Base-by-base conservation (phyloP, 2,888 invertebrate genomes). In the Agapostemon virescens region DNA sequence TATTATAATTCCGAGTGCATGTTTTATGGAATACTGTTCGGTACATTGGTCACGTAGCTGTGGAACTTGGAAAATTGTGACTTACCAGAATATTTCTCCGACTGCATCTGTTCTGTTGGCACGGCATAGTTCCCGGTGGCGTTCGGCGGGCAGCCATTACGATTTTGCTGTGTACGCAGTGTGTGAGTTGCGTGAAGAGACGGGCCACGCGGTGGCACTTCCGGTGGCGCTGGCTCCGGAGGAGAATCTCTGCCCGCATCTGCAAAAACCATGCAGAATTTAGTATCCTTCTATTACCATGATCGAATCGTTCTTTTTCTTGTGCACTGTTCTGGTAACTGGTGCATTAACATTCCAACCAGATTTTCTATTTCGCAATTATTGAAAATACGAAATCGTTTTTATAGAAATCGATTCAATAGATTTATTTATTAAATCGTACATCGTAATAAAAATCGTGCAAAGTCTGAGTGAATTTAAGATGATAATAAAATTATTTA, bases 141-240 rank as follows among this genome's bases (percentile, higher is more conserved):
- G 66, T 89, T 89, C 36, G 90, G 90, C 49, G 89, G 89, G 52
- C 90, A 90, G 69, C 91, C 91, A 30, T 91, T 90, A 74, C 89
- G 91, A 71, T 86, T 90, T 82, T 90, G 91, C 92, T 94, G 91
- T n/a, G 95, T 93, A 83, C 95, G 94, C 75, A 94, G 89, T 13
- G 94, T 94, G 64, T 90, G 91, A 71, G 93, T 92, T 45, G 93
- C 92, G 90, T 97, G 95, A 79, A 97, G 94, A 69, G 97, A 97
- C 23, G 97, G 97, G 1, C 97, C 97, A 61, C 97, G 94, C n/a
- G 97, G 97, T 49, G 97, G 97, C 70, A 97, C 96, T 93, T 97
- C 97, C 2, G 97, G 97, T 9, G 97, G 97, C 69, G 97, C 97
- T 2, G 97, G 97, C 90, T 97, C 97, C 4, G 97, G 97, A 17